Evolutionary conservation across 2,113 vertebrate genomes (phyloP).

Genomic region (Haplochromis burtoni): DNA sequence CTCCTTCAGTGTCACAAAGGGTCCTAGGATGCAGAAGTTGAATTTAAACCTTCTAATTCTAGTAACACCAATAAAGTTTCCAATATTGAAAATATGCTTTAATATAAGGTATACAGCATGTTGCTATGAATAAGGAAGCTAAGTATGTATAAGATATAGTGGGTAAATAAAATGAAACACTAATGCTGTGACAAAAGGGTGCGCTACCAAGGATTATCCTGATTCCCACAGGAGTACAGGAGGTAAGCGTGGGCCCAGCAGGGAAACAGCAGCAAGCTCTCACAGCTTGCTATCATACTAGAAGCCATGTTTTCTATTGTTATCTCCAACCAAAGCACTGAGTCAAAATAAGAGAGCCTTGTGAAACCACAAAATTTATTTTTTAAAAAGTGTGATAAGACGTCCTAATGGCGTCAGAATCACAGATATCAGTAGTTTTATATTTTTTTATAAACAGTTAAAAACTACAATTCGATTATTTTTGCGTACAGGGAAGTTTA

Average conservation of each 20-base stretch:
- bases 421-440: neutral
- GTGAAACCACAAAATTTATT: neutral
- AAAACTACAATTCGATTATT: neutral
- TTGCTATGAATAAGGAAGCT: neutral
- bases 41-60: neutral
- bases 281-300: neutral
- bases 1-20: conserved; percentile 18
- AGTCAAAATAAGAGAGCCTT: neutral
- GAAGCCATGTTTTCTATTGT: neutral
- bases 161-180: neutral
- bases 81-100: neutral
- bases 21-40: conserved; percentile 11
- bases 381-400: neutral
- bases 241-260: conserved; percentile 1
- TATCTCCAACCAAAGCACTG: neutral
- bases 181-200: neutral
- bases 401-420: neutral
- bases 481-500: neutral
- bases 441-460: neutral
- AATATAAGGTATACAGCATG: neutral
- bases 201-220: conserved; percentile 23
- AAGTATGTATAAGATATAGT: neutral
- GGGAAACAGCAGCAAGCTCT: neutral
- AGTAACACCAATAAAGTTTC: neutral
- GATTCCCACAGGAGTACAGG: conserved; percentile 45